These are phyloP conservation scores for Charina bottae DNA, from an alignment of 2,113 vertebrate genomes.

Conservation along the genomic window DNA sequence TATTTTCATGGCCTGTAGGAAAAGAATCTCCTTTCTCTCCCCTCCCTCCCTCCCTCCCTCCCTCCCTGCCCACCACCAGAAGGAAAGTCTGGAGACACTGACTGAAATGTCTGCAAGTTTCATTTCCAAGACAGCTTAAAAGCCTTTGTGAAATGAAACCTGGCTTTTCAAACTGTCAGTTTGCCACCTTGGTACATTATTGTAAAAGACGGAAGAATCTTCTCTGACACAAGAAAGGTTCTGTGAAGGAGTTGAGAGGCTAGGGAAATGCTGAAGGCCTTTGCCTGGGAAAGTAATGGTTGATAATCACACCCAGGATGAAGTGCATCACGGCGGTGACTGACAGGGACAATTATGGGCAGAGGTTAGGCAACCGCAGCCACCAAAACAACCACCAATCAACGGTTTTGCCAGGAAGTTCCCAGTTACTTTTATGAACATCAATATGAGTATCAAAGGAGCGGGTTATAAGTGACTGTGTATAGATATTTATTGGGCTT, in stretches of 20 bases:
- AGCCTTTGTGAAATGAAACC: constrained; percentile 70
- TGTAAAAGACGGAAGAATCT: constrained; percentile 65
- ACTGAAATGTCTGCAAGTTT: constrained; percentile 66
- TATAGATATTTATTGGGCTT: constrained; percentile 14
- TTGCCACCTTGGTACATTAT: constrained; percentile 70
- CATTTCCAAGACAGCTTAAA: constrained; percentile 72
- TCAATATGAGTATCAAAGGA: not conserved
- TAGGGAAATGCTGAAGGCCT: constrained; percentile 64
- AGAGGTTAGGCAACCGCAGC: constrained; percentile 57
- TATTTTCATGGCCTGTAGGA: constrained; percentile 68
- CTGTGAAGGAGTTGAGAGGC: constrained; percentile 60
- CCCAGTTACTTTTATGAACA: constrained; percentile 46
- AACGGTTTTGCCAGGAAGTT: constrained; percentile 68
- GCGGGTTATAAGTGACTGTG: not conserved
- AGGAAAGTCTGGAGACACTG: constrained; percentile 51
- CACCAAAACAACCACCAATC: constrained; percentile 61
- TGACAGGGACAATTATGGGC: constrained; percentile 62
- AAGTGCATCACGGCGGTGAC: constrained; percentile 63
- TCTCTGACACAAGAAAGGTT: constrained; percentile 70
- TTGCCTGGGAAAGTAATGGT: constrained; percentile 68
- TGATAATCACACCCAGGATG: constrained; percentile 67
- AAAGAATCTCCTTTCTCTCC: constrained; percentile 45
- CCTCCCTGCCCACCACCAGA: constrained; percentile 2
- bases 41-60: not conserved
- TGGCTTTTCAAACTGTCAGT: constrained; percentile 72